phyloP scores from a whole-genome alignment of 2,797 vertebrate species.

The Acipenser transmontanus region DNA sequence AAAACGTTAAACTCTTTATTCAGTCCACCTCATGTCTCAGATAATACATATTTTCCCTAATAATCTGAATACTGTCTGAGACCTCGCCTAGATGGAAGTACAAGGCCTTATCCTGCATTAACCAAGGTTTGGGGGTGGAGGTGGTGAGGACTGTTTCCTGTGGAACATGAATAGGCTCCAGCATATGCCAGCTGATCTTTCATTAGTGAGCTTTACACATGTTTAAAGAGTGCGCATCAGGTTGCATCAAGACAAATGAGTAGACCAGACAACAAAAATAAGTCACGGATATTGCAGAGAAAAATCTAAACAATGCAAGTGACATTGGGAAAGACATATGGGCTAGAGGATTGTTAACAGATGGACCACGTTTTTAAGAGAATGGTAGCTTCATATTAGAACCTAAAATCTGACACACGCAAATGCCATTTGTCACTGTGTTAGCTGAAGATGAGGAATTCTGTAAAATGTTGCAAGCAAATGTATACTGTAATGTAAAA shows the following conservation, averaged over 20 bases:
- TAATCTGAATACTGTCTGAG: no score
- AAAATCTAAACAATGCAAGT: slow-evolving; percentile 19
- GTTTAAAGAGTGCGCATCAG: background rate
- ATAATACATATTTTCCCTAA: no score
- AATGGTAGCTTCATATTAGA: background rate
- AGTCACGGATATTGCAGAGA: slow-evolving; percentile 8
- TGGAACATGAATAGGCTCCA: slow-evolving; percentile 10
- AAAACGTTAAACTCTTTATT: no score
- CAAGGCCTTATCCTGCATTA: background rate
- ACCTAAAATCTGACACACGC: slow-evolving; percentile 5
- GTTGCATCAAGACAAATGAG: background rate
- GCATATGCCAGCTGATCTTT: slow-evolving; percentile 7
- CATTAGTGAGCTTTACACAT: slow-evolving; percentile 6
- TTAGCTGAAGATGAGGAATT: background rate
- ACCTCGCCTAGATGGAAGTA: background rate
- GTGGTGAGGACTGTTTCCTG: slow-evolving; percentile 16
- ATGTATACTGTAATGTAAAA: background rate
- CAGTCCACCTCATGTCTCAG: no score
- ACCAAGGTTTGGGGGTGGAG: slow-evolving; percentile 8
- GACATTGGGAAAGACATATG: slow-evolving; percentile 18
- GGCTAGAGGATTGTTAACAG: slow-evolving; percentile 25
- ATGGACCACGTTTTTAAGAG: slow-evolving; percentile 15
- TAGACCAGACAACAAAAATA: slow-evolving; percentile 4
- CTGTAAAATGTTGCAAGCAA: slow-evolving; percentile 2
- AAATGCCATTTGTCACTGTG: slow-evolving; percentile 4